Evolutionary conservation across 2,888 invertebrate genomes (phyloP).

Genomic region (Apoda limacodes): DNA sequence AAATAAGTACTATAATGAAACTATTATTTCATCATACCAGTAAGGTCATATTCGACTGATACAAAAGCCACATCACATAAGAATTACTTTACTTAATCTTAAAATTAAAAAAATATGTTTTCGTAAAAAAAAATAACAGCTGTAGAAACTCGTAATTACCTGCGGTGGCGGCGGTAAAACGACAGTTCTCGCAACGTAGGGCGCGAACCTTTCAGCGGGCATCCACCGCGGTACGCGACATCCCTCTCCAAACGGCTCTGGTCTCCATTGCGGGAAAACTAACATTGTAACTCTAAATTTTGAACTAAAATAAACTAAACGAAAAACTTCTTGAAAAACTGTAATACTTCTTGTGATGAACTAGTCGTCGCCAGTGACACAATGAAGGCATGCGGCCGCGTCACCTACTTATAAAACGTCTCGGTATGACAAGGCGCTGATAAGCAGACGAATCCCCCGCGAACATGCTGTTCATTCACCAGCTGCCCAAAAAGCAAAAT

Average conservation of each 20-base stretch:
- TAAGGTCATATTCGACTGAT: too few relatives aligned
- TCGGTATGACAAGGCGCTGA: conserved; percentile 52
- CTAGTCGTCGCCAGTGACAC: conserved; percentile 43
- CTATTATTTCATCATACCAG: too few relatives aligned
- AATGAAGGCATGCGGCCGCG: conserved; percentile 44
- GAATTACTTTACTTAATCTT: too few relatives aligned
- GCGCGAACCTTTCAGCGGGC: conserved; percentile 55
- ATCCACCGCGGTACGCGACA: conserved; percentile 55
- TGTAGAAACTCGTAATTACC: too few relatives aligned
- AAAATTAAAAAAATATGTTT: too few relatives aligned
- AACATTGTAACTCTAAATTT: conserved; percentile 40
- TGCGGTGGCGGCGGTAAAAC: conserved; percentile 38
- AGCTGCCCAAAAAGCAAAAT: conserved; percentile 6
- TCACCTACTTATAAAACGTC: conserved; percentile 61
- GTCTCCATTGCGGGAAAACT: conserved; percentile 59
- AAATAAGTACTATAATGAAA: too few relatives aligned
- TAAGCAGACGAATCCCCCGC: conserved; percentile 60
- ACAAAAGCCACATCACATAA: too few relatives aligned
- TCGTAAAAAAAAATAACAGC: conserved; percentile 30
- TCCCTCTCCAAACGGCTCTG: conserved; percentile 39
- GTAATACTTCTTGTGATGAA: conserved; percentile 10
- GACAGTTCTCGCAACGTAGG: conserved; percentile 48
- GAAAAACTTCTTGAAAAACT: conserved; percentile 16
- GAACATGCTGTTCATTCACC: conserved; percentile 32
- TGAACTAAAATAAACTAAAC: conserved; percentile 14